Conservation (phyloP, 2,113 vertebrate genomes). For the Brienomyrus longianalis region DNA sequence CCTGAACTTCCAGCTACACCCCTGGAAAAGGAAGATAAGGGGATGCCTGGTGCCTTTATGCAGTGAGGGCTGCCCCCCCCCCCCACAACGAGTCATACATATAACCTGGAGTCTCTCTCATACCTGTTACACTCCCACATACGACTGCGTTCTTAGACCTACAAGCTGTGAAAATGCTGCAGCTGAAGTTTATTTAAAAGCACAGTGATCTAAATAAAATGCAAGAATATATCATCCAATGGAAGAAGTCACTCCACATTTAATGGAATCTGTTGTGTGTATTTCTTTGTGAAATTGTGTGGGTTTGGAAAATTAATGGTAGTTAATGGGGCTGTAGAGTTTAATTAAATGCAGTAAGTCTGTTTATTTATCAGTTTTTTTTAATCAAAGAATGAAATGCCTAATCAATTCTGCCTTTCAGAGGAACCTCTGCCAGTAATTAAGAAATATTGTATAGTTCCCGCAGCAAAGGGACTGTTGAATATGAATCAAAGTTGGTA, state of each 20-base stretch:
- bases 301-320: background rate
- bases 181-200: background rate
- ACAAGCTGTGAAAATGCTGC: background rate
- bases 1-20: background rate
- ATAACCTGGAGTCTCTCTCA: background rate
- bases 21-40: background rate
- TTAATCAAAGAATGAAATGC: background rate
- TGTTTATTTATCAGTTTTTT: conserved; percentile 11
- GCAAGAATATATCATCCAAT: background rate
- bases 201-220: background rate
- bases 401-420: background rate
- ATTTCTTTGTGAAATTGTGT: background rate
- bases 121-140: background rate
- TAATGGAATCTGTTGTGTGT: background rate
- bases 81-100: background rate
- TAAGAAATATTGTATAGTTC: conserved; percentile 11
- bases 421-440: background rate
- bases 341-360: conserved; percentile 2
- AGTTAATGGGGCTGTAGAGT: background rate
- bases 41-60: background rate
- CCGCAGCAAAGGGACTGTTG: background rate
- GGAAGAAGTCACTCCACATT: background rate
- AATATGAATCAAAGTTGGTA: conserved; percentile 10
- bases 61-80: background rate
- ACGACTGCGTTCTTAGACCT: background rate